Evolutionary conservation across 2,797 vertebrate species (phyloP).

Genomic region (Streptopelia turtur): DNA sequence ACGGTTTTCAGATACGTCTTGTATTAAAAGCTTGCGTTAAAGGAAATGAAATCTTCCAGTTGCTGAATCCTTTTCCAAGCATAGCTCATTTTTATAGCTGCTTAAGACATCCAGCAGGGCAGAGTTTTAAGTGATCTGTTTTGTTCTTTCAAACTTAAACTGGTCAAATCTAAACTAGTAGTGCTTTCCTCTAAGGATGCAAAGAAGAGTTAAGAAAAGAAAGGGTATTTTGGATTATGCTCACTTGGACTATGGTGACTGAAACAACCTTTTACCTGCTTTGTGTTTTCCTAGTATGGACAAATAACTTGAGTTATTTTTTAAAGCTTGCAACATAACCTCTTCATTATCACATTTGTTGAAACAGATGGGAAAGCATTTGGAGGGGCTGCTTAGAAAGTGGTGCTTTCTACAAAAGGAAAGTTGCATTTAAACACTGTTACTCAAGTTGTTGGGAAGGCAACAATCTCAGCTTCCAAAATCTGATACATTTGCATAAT

Average conservation of each 20-base stretch:
- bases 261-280: constrained; percentile 41
- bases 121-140: not conserved
- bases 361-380: constrained; percentile 84
- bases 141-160: not conserved
- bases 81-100: not conserved
- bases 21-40: not conserved
- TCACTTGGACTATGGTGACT: not conserved
- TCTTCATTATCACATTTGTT: constrained; percentile 82
- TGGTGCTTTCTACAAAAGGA: constrained; percentile 75
- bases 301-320: constrained; percentile 33
- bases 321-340: constrained; percentile 69
- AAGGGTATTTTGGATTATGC: not conserved
- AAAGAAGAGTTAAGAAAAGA: not conserved
- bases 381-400: constrained; percentile 74
- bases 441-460: constrained; percentile 68
- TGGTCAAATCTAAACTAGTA: not conserved
- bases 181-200: not conserved
- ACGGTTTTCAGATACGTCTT: not conserved
- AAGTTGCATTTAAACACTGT: constrained; percentile 71
- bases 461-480: constrained; percentile 43
- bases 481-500: constrained; percentile 57
- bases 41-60: not conserved
- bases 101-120: not conserved
- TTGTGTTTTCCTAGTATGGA: constrained; percentile 24
- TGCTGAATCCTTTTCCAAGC: not conserved